phyloP scores from a whole-genome alignment of 2,113 vertebrate genomes.

The Pardalotus punctatus region DNA sequence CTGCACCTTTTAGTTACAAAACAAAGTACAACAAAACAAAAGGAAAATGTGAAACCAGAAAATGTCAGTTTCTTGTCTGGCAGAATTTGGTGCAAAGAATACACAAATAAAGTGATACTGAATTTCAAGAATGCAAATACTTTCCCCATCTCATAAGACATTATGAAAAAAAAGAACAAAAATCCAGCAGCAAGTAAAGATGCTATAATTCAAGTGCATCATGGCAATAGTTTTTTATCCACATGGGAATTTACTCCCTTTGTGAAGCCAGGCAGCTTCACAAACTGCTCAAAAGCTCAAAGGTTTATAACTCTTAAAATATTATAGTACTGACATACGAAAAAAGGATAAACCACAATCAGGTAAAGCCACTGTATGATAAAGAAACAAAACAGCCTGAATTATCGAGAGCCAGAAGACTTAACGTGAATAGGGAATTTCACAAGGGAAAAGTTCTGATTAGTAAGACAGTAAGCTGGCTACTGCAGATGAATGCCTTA shows the following conservation, averaged over 20 bases:
- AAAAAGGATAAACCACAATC: not conserved
- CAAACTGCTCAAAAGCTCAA: not conserved
- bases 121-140: conserved; percentile 43
- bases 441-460: not conserved
- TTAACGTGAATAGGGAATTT: not conserved
- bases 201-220: not conserved
- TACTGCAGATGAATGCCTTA: not conserved
- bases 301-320: not conserved
- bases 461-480: not conserved
- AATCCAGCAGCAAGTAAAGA: not conserved
- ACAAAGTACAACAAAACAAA: not conserved
- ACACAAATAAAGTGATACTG: conserved; percentile 4
- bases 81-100: not conserved
- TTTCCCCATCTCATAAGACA: conserved; percentile 17
- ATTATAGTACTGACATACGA: not conserved
- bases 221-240: not conserved
- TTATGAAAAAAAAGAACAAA: conserved; percentile 1
- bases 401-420: not conserved
- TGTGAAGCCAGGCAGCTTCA: not conserved
- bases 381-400: not conserved
- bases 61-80: not conserved
- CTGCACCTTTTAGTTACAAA: not conserved
- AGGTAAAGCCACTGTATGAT: not conserved
- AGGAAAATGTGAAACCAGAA: not conserved
- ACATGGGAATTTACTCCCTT: not conserved